Evolutionary conservation across 53 echinoderm and acorn worm species (phyloP).

Genomic region (Holothuria leucospilota): DNA sequence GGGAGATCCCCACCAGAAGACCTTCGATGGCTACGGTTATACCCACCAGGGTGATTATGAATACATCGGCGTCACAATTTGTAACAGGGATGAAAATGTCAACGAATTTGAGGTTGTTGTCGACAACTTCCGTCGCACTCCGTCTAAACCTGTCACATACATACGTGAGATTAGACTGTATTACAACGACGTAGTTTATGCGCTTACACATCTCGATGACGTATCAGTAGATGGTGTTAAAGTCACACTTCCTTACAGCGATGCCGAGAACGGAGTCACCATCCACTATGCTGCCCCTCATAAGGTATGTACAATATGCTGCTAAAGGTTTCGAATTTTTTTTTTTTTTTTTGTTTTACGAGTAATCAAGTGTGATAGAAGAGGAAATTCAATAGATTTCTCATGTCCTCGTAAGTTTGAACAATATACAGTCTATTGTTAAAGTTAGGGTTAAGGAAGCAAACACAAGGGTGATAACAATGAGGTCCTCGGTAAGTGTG

Average conservation of each 20-base stretch:
- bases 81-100: conserved; percentile 10
- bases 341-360: too few relatives aligned
- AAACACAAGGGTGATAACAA: too few relatives aligned
- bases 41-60: conserved; percentile 20
- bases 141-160: conserved; percentile 22
- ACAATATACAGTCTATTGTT: too few relatives aligned
- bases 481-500: too few relatives aligned
- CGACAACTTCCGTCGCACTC: conserved; percentile 9
- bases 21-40: conserved; percentile 25
- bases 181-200: conserved; percentile 22
- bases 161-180: conserved; percentile 14
- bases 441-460: too few relatives aligned
- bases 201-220: neutral
- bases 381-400: too few relatives aligned
- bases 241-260: conserved; percentile 1
- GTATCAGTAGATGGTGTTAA: conserved; percentile 9
- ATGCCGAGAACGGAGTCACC: neutral
- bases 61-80: conserved; percentile 8
- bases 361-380: too few relatives aligned
- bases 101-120: conserved; percentile 22
- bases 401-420: too few relatives aligned
- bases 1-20: too few relatives aligned
- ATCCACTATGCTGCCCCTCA: conserved; percentile 21
- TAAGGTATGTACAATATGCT: too few relatives aligned
- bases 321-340: too few relatives aligned